Percentiles rank a stretch among this genome's conserved stretches.
phyloP scores from a whole-genome alignment of 2,797 vertebrate species.

The Crax fasciolata region DNA sequence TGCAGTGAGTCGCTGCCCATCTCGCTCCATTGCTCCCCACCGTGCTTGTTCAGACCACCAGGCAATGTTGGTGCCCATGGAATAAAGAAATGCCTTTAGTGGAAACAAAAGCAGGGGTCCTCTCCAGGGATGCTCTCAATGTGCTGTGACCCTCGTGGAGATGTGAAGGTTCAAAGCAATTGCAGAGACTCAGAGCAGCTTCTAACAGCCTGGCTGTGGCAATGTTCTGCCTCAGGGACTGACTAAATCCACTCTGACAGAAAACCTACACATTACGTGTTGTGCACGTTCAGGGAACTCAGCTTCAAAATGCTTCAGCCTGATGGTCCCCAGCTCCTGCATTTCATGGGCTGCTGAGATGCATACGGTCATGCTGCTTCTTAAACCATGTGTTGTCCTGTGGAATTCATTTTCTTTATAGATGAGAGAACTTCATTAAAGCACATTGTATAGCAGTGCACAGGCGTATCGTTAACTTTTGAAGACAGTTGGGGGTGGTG shows the following conservation, averaged over 20 bases:
- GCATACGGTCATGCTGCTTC: accelerated
- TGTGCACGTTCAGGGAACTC: accelerated
- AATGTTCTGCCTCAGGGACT: not conserved
- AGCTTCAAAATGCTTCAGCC: accelerated
- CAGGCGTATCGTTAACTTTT: not conserved
- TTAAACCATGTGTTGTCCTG: not conserved
- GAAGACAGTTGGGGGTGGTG: not conserved
- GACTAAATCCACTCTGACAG: not conserved
- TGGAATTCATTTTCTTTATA: not conserved
- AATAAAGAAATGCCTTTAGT: not conserved
- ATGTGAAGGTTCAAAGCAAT: not conserved
- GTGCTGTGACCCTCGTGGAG: not conserved
- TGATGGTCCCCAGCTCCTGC: not conserved
- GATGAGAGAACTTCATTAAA: not conserved
- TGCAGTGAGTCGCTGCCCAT: not conserved
- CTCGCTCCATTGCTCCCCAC: accelerated
- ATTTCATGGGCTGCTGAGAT: not conserved
- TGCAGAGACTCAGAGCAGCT: not conserved
- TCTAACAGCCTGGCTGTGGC: accelerated
- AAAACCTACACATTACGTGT: not conserved
- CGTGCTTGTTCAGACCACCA: not conserved
- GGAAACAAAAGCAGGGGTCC: not conserved
- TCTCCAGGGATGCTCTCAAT: not conserved
- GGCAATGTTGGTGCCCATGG: not conserved
- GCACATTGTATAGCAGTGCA: not conserved